Evolutionary conservation across 2,888 invertebrate species (phyloP).

Genomic region (Ochropleura leucogaster): DNA sequence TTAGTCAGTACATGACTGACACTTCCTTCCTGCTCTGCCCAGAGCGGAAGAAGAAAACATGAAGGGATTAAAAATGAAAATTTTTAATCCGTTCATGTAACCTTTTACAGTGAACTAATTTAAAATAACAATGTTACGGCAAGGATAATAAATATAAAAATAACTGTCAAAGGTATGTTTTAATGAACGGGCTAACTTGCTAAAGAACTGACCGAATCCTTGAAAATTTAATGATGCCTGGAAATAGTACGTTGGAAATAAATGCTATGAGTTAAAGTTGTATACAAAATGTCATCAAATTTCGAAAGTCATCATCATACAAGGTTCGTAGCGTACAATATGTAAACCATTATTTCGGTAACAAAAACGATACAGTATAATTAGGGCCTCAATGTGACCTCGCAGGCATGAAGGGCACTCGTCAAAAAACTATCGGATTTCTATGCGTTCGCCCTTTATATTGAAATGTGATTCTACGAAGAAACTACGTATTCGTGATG

Average conservation of each 20-base stretch:
- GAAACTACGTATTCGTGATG: not conserved
- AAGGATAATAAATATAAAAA: not conserved
- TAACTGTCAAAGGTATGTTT: not conserved
- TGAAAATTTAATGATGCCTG: not conserved
- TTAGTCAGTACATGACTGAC: no score
- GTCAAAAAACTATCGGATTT: conserved; percentile 32
- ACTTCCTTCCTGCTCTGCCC: no score
- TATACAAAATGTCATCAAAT: not conserved
- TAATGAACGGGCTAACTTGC: not conserved
- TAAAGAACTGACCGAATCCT: not conserved
- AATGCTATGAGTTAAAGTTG: not conserved
- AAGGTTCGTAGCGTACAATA: conserved; percentile 5
- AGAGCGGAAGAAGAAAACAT: no score
- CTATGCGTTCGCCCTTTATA: conserved; percentile 11
- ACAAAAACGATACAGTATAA: conserved; percentile 32
- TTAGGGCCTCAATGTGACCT: conserved; percentile 43
- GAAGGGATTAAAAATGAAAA: no score
- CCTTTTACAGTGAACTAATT: not conserved
- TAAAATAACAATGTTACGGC: not conserved
- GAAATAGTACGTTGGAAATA: not conserved
- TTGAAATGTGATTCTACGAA: not conserved
- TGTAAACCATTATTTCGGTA: conserved; percentile 7
- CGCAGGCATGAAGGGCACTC: conserved; percentile 41
- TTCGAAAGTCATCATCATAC: not conserved
- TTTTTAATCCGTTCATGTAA: not conserved